Percentiles rank a stretch among this genome's conserved stretches.
phyloP scores from a whole-genome alignment of 2,113 vertebrate genomes.

The Hiodon tergisus region DNA sequence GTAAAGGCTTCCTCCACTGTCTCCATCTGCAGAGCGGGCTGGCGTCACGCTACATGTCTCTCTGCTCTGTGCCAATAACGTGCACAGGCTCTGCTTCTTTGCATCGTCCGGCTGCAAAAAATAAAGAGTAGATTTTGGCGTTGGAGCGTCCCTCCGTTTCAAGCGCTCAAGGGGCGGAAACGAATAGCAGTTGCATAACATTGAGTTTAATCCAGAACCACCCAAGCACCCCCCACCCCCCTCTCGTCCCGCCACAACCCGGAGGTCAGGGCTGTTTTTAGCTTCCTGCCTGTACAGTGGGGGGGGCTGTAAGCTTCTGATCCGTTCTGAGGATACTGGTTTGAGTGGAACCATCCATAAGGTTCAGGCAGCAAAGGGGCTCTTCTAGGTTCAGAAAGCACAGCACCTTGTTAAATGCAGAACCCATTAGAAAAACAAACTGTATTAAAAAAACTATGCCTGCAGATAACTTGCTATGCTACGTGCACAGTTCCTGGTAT shows the following conservation, averaged over 20 bases:
- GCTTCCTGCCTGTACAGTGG: constrained; percentile 31
- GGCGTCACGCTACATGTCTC: not conserved
- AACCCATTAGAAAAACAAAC: too few relatives aligned
- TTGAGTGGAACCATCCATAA: not conserved
- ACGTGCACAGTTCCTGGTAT: too few relatives aligned
- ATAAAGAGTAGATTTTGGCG: constrained; percentile 15
- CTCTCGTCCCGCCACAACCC: constrained; percentile 10
- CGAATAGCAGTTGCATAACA: constrained; percentile 44
- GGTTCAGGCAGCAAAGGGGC: not conserved
- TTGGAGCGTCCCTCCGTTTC: constrained; percentile 31
- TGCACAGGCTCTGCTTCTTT: not conserved
- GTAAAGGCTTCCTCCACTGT: not conserved
- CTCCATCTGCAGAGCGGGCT: not conserved
- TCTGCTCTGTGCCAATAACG: not conserved
- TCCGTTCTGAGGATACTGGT: not conserved
- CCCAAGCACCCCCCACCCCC: not conserved
- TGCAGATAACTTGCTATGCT: too few relatives aligned
- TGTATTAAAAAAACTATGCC: too few relatives aligned
- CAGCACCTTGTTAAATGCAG: too few relatives aligned
- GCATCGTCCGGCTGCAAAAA: not conserved
- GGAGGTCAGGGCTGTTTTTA: constrained; percentile 44
- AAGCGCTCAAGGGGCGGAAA: constrained; percentile 41
- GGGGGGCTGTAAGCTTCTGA: constrained; percentile 17
- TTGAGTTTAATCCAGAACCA: constrained; percentile 15
- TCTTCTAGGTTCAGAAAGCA: not conserved